Evolutionary conservation across 2,888 invertebrate species (phyloP).

Genomic region (Macrophya annulata): DNA sequence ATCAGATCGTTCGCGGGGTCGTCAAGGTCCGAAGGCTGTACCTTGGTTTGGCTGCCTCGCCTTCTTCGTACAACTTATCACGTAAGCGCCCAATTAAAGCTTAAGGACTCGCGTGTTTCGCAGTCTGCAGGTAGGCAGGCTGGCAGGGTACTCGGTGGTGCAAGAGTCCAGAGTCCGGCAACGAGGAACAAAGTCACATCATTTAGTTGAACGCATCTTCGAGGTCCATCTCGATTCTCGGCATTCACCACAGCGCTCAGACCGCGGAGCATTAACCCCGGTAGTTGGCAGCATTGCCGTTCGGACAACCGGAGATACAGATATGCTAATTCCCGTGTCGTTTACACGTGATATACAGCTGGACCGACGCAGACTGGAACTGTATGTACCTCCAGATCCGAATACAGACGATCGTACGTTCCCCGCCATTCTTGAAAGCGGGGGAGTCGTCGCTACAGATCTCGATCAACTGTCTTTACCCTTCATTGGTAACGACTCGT

Average conservation of each 20-base stretch:
- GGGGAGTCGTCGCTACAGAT: slow-evolving; percentile 38
- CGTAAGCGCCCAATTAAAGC: slow-evolving; percentile 53
- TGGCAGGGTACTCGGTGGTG: background rate
- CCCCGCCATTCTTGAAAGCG: slow-evolving; percentile 49
- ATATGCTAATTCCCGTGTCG: slow-evolving; percentile 75
- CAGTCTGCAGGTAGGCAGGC: slow-evolving; percentile 12
- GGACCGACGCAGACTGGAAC: slow-evolving; percentile 69
- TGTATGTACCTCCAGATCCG: slow-evolving; percentile 13
- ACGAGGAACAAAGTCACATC: slow-evolving; percentile 53
- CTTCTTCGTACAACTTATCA: slow-evolving; percentile 53
- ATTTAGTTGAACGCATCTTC: slow-evolving; percentile 53
- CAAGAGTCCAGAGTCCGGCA: slow-evolving; percentile 25
- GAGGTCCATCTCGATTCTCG: slow-evolving; percentile 54
- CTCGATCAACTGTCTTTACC: slow-evolving; percentile 46
- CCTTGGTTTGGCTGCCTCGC: slow-evolving; percentile 44
- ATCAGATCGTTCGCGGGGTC: slow-evolving; percentile 51
- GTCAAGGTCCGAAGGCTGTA: slow-evolving; percentile 41
- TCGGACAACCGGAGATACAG: slow-evolving; percentile 72
- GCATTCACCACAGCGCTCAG: slow-evolving; percentile 11
- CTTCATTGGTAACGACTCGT: slow-evolving; percentile 24
- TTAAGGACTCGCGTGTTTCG: slow-evolving; percentile 54
- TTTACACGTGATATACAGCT: slow-evolving; percentile 76
- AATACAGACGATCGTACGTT: slow-evolving; percentile 14
- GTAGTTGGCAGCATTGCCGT: slow-evolving; percentile 65
- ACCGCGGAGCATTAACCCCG: slow-evolving; percentile 67